A percentile compares a stretch with the other conserved stretches of the same genome.
Evolutionary conservation across 2,888 invertebrate species (phyloP).

Genomic region (Himalopsyche anomala): DNA sequence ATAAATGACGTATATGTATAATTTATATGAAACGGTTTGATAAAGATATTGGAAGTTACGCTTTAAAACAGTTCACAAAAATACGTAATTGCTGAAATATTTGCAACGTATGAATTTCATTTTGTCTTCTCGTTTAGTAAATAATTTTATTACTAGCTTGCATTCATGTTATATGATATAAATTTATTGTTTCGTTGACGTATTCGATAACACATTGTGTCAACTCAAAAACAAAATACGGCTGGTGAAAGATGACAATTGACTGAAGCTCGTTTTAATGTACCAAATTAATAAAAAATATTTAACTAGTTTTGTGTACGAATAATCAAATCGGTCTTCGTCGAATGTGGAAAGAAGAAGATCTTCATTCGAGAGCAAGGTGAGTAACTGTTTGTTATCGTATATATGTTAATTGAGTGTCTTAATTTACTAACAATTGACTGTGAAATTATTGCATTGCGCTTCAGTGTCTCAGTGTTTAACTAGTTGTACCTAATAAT

Average conservation of each 20-base stretch:
- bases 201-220: neutral
- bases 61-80: no score
- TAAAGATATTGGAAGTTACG: no score
- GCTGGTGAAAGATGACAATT: conserved; percentile 1
- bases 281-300: neutral
- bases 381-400: neutral
- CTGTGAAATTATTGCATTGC: neutral
- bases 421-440: neutral
- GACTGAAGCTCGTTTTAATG: neutral
- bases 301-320: conserved; percentile 1
- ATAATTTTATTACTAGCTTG: no score
- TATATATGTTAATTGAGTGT: conserved; percentile 1
- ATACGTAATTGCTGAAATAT: no score
- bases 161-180: neutral
- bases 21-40: no score
- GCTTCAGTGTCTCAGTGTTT: neutral
- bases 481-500: neutral
- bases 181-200: neutral
- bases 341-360: neutral
- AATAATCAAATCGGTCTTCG: conserved; percentile 5
- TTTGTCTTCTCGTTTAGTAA: no score
- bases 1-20: no score
- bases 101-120: no score
- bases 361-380: neutral
- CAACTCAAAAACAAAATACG: neutral